Evolutionary conservation across 2,888 invertebrate species (phyloP).

Genomic region (Empis stercorea): DNA sequence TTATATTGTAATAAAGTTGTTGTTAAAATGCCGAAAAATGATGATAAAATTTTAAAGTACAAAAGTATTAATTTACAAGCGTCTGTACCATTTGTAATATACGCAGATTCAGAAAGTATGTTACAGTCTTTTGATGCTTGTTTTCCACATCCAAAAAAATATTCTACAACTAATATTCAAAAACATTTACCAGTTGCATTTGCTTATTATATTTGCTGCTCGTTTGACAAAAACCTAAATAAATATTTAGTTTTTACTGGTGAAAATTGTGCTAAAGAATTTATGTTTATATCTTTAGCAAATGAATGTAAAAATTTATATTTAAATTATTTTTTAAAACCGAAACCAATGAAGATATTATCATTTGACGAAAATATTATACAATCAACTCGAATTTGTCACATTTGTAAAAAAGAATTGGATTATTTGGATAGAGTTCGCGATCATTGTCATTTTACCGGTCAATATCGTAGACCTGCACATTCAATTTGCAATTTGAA

Average conservation of each 20-base stretch:
- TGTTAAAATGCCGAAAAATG: too few species aligned
- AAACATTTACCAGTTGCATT: too few species aligned
- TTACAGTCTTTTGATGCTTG: background rate
- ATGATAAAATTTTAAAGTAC: too few species aligned
- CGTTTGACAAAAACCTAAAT: background rate
- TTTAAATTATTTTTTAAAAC: background rate
- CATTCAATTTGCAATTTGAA: too few species aligned
- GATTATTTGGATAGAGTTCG: too few species aligned
- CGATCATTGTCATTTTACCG: background rate
- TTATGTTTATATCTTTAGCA: background rate
- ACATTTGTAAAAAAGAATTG: background rate
- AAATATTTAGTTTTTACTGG: background rate
- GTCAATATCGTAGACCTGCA: background rate
- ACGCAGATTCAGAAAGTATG: background rate
- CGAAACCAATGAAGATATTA: background rate
- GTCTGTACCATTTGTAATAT: background rate
- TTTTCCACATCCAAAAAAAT: too few species aligned
- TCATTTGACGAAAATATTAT: background rate
- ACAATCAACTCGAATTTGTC: background rate
- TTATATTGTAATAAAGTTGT: too few species aligned
- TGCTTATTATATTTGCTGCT: background rate
- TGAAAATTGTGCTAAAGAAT: background rate
- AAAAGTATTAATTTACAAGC: background rate
- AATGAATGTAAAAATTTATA: background rate
- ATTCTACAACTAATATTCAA: too few species aligned